A percentile compares a stretch with the other conserved stretches of the same genome.
phyloP scores from a whole-genome alignment of 2,113 vertebrate genomes.

The Pteronura brasiliensis region DNA sequence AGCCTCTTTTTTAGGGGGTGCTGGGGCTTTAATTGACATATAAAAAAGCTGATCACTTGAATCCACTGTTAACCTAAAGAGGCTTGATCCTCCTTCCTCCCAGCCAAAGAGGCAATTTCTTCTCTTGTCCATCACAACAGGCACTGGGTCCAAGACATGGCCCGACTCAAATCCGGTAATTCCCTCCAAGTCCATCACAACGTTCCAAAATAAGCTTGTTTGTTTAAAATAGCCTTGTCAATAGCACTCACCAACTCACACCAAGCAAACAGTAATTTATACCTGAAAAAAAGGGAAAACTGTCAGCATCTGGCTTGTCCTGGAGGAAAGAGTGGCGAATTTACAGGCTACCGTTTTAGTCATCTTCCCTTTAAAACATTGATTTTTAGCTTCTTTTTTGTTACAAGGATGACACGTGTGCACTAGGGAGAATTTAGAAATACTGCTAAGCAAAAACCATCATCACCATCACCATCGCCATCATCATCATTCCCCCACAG shows the following conservation, averaged over 20 bases:
- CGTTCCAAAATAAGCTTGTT: conserved; percentile 74
- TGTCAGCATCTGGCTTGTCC: neutral
- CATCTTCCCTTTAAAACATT: conserved; percentile 13
- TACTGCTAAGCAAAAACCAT: neutral
- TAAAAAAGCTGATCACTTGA: neutral
- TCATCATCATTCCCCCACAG: neutral
- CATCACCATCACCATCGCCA: too few species aligned
- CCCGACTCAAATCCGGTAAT: conserved; percentile 66
- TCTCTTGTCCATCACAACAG: conserved; percentile 63
- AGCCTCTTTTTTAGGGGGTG: neutral
- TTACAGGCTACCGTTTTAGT: neutral
- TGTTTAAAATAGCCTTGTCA: conserved; percentile 73
- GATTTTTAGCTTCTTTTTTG: conserved; percentile 16
- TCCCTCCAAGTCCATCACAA: conserved; percentile 65
- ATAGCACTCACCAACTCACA: conserved; percentile 58
- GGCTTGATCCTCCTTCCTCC: neutral
- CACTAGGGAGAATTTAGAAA: conserved; percentile 9
- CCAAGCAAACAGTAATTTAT: conserved; percentile 65
- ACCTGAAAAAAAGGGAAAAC: conserved; percentile 30
- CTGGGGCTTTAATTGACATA: neutral
- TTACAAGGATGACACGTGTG: neutral
- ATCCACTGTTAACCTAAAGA: neutral
- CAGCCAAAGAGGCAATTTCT: conserved; percentile 46
- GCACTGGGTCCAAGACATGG: conserved; percentile 18
- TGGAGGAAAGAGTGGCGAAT: neutral